phyloP scores from a whole-genome alignment of 1,140 invertebrate species.

The Chironomus striatipennis region DNA sequence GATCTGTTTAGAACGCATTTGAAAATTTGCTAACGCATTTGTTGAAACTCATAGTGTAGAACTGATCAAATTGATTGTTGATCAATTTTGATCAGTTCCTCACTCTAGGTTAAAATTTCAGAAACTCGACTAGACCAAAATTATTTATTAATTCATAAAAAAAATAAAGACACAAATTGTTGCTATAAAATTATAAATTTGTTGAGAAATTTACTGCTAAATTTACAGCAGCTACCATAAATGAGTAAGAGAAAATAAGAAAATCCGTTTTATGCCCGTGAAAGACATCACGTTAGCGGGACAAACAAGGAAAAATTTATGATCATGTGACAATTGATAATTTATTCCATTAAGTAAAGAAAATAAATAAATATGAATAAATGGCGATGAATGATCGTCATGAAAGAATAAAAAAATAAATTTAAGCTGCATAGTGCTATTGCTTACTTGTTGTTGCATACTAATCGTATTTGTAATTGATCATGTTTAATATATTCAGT shows the following conservation, averaged over 20 bases:
- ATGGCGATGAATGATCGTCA: neutral
- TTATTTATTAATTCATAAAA: too few species aligned
- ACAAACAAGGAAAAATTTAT: constrained; percentile 11
- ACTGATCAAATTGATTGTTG: too few species aligned
- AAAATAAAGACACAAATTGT: too few species aligned
- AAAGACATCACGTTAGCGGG: neutral
- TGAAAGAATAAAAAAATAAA: neutral
- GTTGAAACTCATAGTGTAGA: too few species aligned
- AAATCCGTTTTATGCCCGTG: neutral
- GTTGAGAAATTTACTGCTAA: too few species aligned
- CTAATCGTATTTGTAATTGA: constrained; percentile 13
- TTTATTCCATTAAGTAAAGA: constrained; percentile 4
- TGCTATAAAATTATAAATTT: too few species aligned
- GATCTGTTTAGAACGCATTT: too few species aligned
- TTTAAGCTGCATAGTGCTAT: neutral
- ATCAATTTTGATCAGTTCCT: too few species aligned
- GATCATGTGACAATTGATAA: constrained; percentile 8
- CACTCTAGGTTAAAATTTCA: too few species aligned
- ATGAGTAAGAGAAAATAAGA: neutral
- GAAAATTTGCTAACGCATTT: too few species aligned
- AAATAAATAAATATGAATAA: neutral
- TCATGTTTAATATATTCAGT: neutral
- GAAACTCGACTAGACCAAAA: too few species aligned
- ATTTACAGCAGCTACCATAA: neutral
- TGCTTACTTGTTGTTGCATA: neutral